phyloP scores from a whole-genome alignment of 2,797 vertebrate species.

The Leucoraja ocellata region DNA sequence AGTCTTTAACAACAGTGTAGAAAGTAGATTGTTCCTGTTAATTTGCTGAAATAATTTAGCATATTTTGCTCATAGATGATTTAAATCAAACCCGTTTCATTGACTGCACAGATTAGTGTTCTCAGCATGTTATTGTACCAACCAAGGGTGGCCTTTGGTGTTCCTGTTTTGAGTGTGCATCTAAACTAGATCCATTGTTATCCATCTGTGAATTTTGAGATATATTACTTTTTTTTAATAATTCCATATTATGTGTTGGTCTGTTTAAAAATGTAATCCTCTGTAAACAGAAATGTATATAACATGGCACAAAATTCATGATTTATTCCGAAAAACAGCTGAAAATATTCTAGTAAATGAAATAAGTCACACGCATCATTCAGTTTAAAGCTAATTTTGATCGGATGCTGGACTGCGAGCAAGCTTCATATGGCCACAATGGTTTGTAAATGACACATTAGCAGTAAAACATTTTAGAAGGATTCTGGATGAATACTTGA shows the following conservation, averaged over 20 bases:
- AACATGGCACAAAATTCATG: slow-evolving; percentile 18
- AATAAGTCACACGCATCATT: not conserved
- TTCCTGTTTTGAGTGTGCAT: not conserved
- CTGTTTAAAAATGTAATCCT: not conserved
- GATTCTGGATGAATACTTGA: too few relatives aligned
- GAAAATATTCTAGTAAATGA: not conserved
- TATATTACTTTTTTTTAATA: not conserved
- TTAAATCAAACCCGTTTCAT: not conserved
- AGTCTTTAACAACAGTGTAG: not conserved
- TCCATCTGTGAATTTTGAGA: slow-evolving; percentile 1
- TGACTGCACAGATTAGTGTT: not conserved
- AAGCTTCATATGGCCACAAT: not conserved
- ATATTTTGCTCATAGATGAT: not conserved
- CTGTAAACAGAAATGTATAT: not conserved
- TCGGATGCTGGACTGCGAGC: not conserved
- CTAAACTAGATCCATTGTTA: not conserved
- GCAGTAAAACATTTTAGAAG: not conserved
- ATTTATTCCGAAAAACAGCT: not conserved
- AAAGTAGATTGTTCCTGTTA: not conserved
- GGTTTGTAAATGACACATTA: not conserved
- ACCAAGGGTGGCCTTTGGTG: not conserved
- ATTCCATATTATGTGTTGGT: not conserved
- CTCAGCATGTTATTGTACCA: not conserved
- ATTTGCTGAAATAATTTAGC: not conserved
- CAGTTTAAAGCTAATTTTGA: not conserved